These are phyloP conservation scores for Cydia fagiglandana DNA, from an alignment of 1,140 invertebrate species.

Conservation along the genomic window DNA sequence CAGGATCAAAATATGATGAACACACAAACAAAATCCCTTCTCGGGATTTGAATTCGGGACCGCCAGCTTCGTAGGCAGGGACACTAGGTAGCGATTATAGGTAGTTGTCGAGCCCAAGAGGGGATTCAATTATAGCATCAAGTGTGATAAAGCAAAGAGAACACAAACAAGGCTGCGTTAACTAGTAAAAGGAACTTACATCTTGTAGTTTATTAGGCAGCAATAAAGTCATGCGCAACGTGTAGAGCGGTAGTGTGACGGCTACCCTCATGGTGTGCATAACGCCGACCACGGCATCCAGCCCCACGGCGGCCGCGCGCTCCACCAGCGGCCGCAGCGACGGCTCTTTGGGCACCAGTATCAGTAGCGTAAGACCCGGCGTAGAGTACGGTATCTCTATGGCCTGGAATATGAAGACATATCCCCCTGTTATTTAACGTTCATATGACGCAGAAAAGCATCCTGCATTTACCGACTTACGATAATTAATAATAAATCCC, in stretches of 20 bases:
- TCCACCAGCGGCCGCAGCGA: constrained; percentile 46
- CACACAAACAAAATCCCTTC: no score
- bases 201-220: constrained; percentile 61
- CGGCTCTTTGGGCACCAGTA: constrained; percentile 51
- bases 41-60: no score
- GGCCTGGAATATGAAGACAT: constrained; percentile 53
- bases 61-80: no score
- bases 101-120: no score
- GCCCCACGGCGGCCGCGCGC: constrained; percentile 39
- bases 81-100: no score
- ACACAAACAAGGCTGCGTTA: neutral
- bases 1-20: no score
- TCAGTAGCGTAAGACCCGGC: constrained; percentile 53
- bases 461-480: no score
- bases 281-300: constrained; percentile 39
- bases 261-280: constrained; percentile 54
- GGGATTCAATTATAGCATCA: no score
- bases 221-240: constrained; percentile 67
- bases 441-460: no score
- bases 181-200: constrained; percentile 46
- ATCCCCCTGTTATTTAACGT: no score
- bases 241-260: constrained; percentile 61
- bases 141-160: no score
- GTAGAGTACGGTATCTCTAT: constrained; percentile 64
- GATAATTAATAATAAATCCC: no score